Evolutionary conservation across 2,888 invertebrate species (phyloP), one percentile per base, ranked within the genome.

Genomic region (Ornithoptera priamus): DNA sequence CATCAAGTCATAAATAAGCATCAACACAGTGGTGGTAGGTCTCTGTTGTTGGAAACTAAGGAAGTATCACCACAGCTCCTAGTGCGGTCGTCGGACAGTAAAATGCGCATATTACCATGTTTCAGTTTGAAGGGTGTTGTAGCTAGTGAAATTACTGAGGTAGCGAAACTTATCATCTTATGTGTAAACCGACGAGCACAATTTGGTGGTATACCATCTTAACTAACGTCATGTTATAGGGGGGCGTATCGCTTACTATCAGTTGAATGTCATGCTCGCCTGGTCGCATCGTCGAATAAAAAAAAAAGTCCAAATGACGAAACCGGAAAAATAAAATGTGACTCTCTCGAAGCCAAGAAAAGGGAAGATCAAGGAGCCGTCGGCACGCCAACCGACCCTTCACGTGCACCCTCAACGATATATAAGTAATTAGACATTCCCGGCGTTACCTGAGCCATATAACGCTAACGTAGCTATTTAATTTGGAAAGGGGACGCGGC

Each of bases 341-440:
- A 53, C 22, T 24, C 46, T 24, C 46, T 53, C 61, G 50, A 39
- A 53, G 20, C 56, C 56, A 62, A 62, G 67, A 42, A 68, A 68
- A 68, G 56, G 57, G 87, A 89, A 89, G 88, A 89, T 89, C 89
- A 89, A 89, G 89, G 88, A 89, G 87, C 86, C 86, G 75, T 83
- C 81, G 81, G 82, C 84, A 83, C 86, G 82, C 85, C 80, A 80
- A 86, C 88, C 87, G 86, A 81, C 85, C 83, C 79, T 80, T 82
- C 85, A 87, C 87, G 88, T 87, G 86, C 86, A 88, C 88, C 88
- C 88, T 90, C 88, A 89, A 89, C 88, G 88, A 89, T 89, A 88
- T 88, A 74, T 75, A 73, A 74, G 74, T 75, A 76, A 77, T 76
- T 76, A 76, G 75, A 77, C 74, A 76, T 77, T 75, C 76, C 73